Evolutionary conservation across 2,888 invertebrate genomes (phyloP), one percentile per base, ranked within the genome.

Genomic region (Ectemnius cavifrons): DNA sequence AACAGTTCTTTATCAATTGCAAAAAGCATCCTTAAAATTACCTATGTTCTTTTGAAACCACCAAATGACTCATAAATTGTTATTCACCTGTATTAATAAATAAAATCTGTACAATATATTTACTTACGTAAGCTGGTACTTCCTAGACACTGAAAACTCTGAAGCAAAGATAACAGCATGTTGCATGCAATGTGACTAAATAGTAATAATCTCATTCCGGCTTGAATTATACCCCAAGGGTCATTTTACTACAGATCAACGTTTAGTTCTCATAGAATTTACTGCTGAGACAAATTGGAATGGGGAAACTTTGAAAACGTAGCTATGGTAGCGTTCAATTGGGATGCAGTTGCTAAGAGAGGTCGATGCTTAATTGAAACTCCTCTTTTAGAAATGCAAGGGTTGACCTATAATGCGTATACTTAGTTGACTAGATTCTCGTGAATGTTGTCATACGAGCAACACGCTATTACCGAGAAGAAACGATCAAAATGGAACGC

Each of bases 121-220:
- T 79, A 78, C 82, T 84, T 81, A 83, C 83, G 11, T 37, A 11
- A 11, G 37, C 37, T 37, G 37, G 70, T 74, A 62, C 61, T 67
- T 77, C 77, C 78, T 61, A 73, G 84, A 69, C 63, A 81, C 87
- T 87, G 86, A 84, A 87, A 87, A 87, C 76, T 80, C 73, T 75
- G 69, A 80, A 80, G 72, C 76, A 71, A 75, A 80, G 77, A 86
- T 86, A 88, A 87, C 80, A 87, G 86, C 87, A 87, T 84, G 86
- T 86, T 87, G 87, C 86, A 67, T 77, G 65, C 20, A 75, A 66
- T 59, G 5, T 37, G 11, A 37, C 37, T 37, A 37, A 37, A 37
- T 37, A 37, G 11, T 37, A 37, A 37, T 6, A 37, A 37, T 37
- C 37, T 37, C 37, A 37, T 8, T 37, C 37, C 37, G 37, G 37